Evolutionary conservation across 2,888 invertebrate genomes (phyloP).

Genomic region (Clepsis dumicolana): DNA sequence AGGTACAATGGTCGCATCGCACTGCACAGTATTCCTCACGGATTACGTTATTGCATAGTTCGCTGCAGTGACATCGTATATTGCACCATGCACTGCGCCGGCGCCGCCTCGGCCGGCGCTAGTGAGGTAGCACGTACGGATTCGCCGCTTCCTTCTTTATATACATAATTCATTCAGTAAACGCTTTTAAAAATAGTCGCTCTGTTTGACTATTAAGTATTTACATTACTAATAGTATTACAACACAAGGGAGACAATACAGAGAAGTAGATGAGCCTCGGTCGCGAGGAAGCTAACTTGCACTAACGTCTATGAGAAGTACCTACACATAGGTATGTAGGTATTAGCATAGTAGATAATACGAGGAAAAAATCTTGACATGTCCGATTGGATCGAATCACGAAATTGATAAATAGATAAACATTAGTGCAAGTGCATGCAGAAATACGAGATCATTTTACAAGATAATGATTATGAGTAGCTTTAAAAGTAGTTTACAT

Average conservation of each 20-base stretch:
- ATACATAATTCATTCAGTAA: slow-evolving; percentile 55
- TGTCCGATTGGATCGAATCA: too few relatives aligned
- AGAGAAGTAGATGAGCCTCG: neutral
- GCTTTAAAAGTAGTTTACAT: slow-evolving; percentile 8
- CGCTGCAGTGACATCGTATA: too few relatives aligned
- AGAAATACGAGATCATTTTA: neutral
- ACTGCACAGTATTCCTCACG: too few relatives aligned
- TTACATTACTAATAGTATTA: slow-evolving; percentile 28
- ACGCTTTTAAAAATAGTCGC: slow-evolving; percentile 65
- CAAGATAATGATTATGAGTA: neutral
- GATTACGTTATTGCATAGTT: too few relatives aligned
- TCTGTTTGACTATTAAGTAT: slow-evolving; percentile 54
- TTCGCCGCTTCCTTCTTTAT: slow-evolving; percentile 46
- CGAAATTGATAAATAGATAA: slow-evolving; percentile 2
- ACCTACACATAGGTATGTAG: neutral
- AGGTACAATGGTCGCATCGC: too few relatives aligned
- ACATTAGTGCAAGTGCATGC: slow-evolving; percentile 11
- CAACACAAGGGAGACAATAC: slow-evolving; percentile 17
- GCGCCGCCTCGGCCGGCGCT: neutral
- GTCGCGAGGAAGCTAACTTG: slow-evolving; percentile 7
- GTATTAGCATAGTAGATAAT: neutral
- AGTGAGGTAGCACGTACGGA: slow-evolving; percentile 28
- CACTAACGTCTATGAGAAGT: neutral
- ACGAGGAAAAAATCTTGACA: neutral
- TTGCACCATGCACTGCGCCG: neutral